phyloP scores from a whole-genome alignment of 2,888 invertebrate genomes.

The Lordiphosa andalusiaca region DNA sequence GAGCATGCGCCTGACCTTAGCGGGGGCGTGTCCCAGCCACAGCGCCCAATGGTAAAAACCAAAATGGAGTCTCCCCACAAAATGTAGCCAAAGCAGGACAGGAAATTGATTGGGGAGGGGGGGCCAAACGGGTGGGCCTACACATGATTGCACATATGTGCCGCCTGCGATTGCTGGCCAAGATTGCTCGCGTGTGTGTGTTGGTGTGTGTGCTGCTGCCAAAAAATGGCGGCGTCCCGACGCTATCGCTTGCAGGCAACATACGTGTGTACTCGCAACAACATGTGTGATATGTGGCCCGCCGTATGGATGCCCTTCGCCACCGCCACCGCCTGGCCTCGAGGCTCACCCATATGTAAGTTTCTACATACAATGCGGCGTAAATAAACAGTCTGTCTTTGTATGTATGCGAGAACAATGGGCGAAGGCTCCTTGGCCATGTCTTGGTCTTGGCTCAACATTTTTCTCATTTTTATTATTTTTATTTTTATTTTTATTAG shows the following conservation, averaged over 20 bases:
- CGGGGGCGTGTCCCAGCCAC: constrained; percentile 45
- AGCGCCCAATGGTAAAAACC: constrained; percentile 77
- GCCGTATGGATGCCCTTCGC: constrained; percentile 77
- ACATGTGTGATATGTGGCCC: constrained; percentile 81
- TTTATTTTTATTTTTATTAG: constrained; percentile 42
- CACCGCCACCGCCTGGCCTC: constrained; percentile 38
- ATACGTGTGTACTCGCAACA: constrained; percentile 79
- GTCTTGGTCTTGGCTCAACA: constrained; percentile 39
- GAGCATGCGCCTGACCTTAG: constrained; percentile 56
- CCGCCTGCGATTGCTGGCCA: constrained; percentile 67
- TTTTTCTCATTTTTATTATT: constrained; percentile 51
- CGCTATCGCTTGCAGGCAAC: constrained; percentile 80
- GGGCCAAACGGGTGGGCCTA: constrained; percentile 36
- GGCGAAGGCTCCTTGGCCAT: constrained; percentile 14
- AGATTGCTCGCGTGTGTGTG: constrained; percentile 44
- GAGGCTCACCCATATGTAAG: constrained; percentile 78
- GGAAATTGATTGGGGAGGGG: constrained; percentile 69
- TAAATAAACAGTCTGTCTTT: constrained; percentile 79
- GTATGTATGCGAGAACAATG: constrained; percentile 39
- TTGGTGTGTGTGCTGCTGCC: constrained; percentile 9
- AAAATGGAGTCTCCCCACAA: constrained; percentile 76
- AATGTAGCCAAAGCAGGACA: constrained; percentile 21
- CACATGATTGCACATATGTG: constrained; percentile 77
- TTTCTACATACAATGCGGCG: constrained; percentile 79
- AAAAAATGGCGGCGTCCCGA: constrained; percentile 45